phyloP scores from a whole-genome alignment of 2,113 vertebrate species.

The Larimichthys polyactis region DNA sequence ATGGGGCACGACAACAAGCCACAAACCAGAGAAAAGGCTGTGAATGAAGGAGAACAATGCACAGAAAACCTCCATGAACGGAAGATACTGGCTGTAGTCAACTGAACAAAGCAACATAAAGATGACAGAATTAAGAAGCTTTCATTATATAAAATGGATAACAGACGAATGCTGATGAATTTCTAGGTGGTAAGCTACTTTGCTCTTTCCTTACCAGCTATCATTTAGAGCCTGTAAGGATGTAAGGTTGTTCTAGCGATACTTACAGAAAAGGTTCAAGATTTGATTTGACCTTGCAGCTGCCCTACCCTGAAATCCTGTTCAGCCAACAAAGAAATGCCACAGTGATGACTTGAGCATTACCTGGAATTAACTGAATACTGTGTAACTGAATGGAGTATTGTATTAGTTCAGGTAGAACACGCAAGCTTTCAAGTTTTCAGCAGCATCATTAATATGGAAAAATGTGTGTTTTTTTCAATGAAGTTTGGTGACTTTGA shows the following conservation, averaged over 20 bases:
- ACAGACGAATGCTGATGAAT: neutral
- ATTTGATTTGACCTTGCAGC: neutral
- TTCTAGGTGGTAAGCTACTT: neutral
- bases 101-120: neutral
- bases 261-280: neutral
- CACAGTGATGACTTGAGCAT: neutral
- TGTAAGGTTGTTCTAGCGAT: neutral
- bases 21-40: slow-evolving; percentile 5
- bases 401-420: neutral
- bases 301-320: slow-evolving; percentile 8
- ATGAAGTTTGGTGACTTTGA: no score
- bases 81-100: neutral
- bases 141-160: neutral
- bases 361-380: neutral
- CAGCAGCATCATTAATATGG: neutral
- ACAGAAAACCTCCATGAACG: no score
- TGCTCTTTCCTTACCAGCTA: neutral
- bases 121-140: neutral
- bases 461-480: no score
- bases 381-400: no score
- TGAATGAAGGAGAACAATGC: neutral
- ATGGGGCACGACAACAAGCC: neutral
- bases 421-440: no score
- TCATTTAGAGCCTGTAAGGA: neutral
- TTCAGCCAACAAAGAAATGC: neutral